phyloP scores from a whole-genome alignment of 2,797 vertebrate genomes.

The Eulemur coronatus region DNA sequence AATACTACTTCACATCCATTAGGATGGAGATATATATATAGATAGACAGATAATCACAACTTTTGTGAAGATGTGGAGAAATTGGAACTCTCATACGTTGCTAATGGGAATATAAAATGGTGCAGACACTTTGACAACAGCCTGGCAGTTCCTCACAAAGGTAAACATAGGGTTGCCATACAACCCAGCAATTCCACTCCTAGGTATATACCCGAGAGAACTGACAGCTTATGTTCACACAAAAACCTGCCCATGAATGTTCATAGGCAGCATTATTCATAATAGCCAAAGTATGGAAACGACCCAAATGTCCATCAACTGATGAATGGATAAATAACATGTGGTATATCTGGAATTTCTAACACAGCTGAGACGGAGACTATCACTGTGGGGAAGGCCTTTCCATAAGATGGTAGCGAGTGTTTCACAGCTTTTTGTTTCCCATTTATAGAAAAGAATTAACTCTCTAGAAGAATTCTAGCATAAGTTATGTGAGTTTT shows the following conservation, averaged over 20 bases:
- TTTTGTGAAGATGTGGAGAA: background rate
- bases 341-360: background rate
- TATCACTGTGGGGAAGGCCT: background rate
- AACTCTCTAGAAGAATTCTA: background rate
- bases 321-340: background rate
- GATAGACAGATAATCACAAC: background rate
- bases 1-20: background rate
- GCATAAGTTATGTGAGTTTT: background rate
- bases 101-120: background rate
- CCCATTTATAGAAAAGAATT: background rate
- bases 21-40: background rate
- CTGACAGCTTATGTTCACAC: background rate
- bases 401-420: background rate
- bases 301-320: background rate
- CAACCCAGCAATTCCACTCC: background rate
- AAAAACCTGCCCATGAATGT: background rate
- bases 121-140: background rate
- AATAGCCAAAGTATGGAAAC: background rate
- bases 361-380: background rate
- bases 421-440: background rate
- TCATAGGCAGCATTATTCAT: background rate
- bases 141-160: background rate
- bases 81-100: background rate
- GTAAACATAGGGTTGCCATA: background rate
- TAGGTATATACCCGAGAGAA: background rate